Conservation (phyloP, 2,797 vertebrate genomes). For the Eremophila alpestris region DNA sequence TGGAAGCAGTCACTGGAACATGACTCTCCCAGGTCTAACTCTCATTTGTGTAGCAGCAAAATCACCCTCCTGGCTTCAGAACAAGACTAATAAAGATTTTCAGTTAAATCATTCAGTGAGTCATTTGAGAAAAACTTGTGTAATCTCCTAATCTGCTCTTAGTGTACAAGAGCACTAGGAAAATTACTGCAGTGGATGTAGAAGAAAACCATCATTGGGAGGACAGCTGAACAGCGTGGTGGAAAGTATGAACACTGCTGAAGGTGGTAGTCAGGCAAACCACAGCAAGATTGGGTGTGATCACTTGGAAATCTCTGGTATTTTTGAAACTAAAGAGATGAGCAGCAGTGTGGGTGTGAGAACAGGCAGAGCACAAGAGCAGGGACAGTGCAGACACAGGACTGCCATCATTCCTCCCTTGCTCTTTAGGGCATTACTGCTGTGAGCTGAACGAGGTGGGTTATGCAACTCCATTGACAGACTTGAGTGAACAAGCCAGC, state of each 20-base stretch:
- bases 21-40: neutral
- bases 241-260: neutral
- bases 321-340: neutral
- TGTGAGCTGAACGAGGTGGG: neutral
- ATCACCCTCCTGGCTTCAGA: neutral
- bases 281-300: neutral
- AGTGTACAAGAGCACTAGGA: neutral
- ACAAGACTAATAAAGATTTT: neutral
- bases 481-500: neutral
- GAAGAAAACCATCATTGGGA: neutral
- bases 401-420: neutral
- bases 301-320: rapidly evolving
- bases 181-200: neutral
- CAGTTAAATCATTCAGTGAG: neutral
- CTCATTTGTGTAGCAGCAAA: neutral
- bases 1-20: neutral
- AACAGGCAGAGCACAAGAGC: neutral
- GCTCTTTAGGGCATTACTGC: neutral
- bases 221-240: neutral
- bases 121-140: neutral
- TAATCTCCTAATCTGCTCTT: neutral
- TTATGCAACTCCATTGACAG: neutral
- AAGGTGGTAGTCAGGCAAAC: neutral
- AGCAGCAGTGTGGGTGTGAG: neutral
- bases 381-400: neutral